phyloP scores from a whole-genome alignment of 2,113 vertebrate species.

The Myiagra hebetior region DNA sequence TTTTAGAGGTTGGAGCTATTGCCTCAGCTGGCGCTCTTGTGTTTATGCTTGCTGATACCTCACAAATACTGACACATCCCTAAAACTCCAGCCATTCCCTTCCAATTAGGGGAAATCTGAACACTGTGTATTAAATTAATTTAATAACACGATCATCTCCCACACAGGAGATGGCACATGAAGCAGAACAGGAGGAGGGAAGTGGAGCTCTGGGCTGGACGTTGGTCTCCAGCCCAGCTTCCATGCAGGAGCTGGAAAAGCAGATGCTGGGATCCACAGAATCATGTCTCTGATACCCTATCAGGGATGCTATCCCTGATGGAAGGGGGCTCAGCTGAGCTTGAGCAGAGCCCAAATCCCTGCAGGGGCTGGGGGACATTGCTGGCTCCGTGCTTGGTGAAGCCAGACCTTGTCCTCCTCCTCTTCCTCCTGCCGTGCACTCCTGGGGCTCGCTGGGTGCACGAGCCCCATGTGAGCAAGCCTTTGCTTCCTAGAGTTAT shows the following conservation, averaged over 20 bases:
- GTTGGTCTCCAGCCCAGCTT: not conserved
- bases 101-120: not conserved
- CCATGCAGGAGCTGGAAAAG: not conserved
- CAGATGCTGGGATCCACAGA: accelerated
- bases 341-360: not conserved
- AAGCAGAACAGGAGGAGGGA: not conserved
- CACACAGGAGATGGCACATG: not conserved
- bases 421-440: not conserved
- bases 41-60: not conserved
- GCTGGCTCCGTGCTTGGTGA: accelerated
- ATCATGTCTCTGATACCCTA: not conserved
- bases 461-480: accelerated
- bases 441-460: not conserved
- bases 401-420: not conserved
- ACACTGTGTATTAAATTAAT: not conserved
- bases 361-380: not conserved
- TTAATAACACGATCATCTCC: not conserved
- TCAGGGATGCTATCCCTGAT: not conserved
- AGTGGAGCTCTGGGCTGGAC: not conserved
- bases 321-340: not conserved
- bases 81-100: not conserved
- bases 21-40: not conserved
- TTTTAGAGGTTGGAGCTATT: not conserved
- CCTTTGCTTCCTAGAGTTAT: not conserved
- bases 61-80: not conserved